phyloP scores from a whole-genome alignment of 53 echinoderm and acorn worm species.

The Temnopleurus reevesii region DNA sequence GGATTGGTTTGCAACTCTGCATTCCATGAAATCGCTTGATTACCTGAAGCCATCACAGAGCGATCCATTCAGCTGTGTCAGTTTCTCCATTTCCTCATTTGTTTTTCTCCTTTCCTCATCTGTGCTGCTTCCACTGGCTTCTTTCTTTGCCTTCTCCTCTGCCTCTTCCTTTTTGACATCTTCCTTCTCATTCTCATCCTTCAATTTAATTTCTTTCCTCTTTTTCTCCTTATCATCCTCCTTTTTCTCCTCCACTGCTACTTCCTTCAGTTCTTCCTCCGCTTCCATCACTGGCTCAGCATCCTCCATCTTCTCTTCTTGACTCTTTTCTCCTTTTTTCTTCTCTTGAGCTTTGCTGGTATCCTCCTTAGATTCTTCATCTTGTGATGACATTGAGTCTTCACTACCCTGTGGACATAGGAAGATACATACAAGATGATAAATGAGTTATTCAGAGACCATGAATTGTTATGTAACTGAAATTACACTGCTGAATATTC shows the following conservation, averaged over 20 bases:
- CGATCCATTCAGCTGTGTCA: slow-evolving; percentile 6
- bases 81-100: slow-evolving; percentile 46
- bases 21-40: too few species aligned
- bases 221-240: slow-evolving; percentile 26
- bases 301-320: not conserved
- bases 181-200: not conserved
- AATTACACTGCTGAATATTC: too few species aligned
- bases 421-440: too few species aligned
- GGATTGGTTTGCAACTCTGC: too few species aligned
- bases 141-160: slow-evolving; percentile 18
- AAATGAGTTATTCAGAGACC: too few species aligned
- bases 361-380: not conserved
- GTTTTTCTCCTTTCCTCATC: slow-evolving; percentile 2
- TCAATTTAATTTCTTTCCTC: slow-evolving; percentile 18
- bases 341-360: not conserved
- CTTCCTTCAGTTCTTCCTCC: not conserved
- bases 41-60: slow-evolving; percentile 70
- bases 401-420: slow-evolving; percentile 26
- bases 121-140: slow-evolving; percentile 4
- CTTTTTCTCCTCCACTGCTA: not conserved
- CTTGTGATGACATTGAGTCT: slow-evolving; percentile 18
- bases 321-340: not conserved
- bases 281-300: not conserved
- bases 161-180: not conserved
- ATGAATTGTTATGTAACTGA: too few species aligned